Conservation (phyloP, 2,888 invertebrate species). For the Spodoptera littoralis region DNA sequence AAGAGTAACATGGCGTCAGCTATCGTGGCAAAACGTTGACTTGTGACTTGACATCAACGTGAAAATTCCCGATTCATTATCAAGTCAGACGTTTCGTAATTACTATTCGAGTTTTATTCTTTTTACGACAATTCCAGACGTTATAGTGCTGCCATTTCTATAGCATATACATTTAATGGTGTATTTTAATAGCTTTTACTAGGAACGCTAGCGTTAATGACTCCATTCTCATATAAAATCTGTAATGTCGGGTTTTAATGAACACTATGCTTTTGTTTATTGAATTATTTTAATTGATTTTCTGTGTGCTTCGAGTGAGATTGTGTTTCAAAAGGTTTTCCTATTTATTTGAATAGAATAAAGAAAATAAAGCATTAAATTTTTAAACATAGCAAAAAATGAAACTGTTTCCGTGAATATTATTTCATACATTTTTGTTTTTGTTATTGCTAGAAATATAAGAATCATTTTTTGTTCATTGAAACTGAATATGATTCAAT, state of each 20-base stretch:
- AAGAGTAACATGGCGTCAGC: not conserved
- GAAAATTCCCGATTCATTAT: conserved; percentile 36
- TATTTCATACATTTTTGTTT: too few relatives aligned
- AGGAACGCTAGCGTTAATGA: conserved; percentile 24
- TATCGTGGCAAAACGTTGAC: conserved; percentile 29
- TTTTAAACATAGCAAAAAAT: too few relatives aligned
- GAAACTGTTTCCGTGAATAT: too few relatives aligned
- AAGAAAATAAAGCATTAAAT: too few relatives aligned
- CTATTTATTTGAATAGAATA: not conserved
- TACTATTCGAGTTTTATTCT: conserved; percentile 37
- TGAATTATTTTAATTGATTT: conserved; percentile 22
- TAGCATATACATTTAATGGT: conserved; percentile 26
- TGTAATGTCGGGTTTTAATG: conserved; percentile 35
- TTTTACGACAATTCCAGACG: conserved; percentile 32
- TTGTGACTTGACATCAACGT: conserved; percentile 20
- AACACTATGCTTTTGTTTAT: conserved; percentile 20
- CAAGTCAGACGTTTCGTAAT: conserved; percentile 29
- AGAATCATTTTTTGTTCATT: too few relatives aligned
- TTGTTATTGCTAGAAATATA: too few relatives aligned
- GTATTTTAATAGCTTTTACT: conserved; percentile 34
- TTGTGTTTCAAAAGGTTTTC: not conserved
- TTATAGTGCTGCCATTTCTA: conserved; percentile 19
- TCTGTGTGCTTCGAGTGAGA: not conserved
- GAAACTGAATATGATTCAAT: too few relatives aligned
- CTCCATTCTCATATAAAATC: conserved; percentile 28